Evolutionary conservation across 2,888 invertebrate species (phyloP).

Genomic region (Drosophila sordidula): DNA sequence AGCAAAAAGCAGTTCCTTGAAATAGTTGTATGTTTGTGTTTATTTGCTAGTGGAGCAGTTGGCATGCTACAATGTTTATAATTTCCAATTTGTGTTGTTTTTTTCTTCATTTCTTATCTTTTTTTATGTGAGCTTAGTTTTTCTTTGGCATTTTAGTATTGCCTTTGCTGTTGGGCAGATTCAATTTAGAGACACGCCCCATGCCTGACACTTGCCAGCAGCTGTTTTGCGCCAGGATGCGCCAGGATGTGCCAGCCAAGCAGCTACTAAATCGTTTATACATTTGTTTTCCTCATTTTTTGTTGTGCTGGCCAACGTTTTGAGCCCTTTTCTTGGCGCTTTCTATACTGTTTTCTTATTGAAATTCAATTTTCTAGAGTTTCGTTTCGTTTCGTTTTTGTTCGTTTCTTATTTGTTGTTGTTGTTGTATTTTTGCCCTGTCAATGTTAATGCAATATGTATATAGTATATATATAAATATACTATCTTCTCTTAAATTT

Average conservation of each 20-base stretch:
- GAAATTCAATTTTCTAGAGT: conserved; percentile 76
- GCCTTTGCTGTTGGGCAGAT: conserved; percentile 49
- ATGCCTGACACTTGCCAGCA: conserved; percentile 74
- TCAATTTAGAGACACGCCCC: conserved; percentile 65
- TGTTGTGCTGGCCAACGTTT: conserved; percentile 58
- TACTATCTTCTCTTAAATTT: conserved; percentile 15
- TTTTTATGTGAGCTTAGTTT: conserved; percentile 19
- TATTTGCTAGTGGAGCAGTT: conserved; percentile 40
- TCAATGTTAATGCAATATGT: conserved; percentile 39
- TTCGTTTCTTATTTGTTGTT: conserved; percentile 1
- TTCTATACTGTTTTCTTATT: conserved; percentile 73
- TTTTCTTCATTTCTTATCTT: conserved; percentile 35
- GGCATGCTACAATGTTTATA: conserved; percentile 56
- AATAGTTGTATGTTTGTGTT: conserved; percentile 31
- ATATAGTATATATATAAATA: conserved; percentile 9
- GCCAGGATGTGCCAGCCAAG: conserved; percentile 63
- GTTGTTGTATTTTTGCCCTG: conserved; percentile 19
- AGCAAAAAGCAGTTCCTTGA: conserved; percentile 5
- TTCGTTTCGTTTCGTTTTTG: conserved; percentile 54
- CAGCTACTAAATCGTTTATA: conserved; percentile 78
- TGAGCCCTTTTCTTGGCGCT: conserved; percentile 59
- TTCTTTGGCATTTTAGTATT: conserved; percentile 27
- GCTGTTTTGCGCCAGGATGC: conserved; percentile 60
- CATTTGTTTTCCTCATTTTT: conserved; percentile 71
- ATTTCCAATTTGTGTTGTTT: conserved; percentile 66